phyloP scores from a whole-genome alignment of 2,888 invertebrate species.

The Minunthozetes semirufus region DNA sequence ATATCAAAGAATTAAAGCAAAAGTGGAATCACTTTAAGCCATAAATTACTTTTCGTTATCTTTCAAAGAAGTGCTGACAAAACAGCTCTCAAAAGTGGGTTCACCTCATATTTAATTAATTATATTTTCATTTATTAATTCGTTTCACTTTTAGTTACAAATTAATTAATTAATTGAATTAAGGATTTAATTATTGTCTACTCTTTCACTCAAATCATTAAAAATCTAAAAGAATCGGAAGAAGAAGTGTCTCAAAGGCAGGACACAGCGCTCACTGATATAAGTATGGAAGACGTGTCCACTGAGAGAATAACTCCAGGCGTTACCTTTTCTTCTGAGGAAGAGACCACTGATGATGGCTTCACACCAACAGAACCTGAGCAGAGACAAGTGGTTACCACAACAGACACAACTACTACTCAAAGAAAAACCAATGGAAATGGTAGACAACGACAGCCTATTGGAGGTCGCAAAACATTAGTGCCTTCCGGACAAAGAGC shows the following conservation, averaged over 20 bases:
- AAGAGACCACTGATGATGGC: constrained; percentile 4
- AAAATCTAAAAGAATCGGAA: background rate
- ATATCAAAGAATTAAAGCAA: too few relatives aligned
- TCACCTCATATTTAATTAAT: background rate
- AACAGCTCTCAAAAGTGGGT: too few relatives aligned
- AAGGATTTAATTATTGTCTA: background rate
- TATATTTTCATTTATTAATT: background rate
- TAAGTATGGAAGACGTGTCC: constrained; percentile 12
- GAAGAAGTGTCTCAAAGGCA: background rate
- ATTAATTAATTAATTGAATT: background rate
- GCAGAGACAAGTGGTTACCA: background rate
- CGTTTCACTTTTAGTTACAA: background rate
- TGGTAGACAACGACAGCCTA: background rate
- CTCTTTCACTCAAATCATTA: background rate
- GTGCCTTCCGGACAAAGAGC: background rate
- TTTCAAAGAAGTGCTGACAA: too few relatives aligned
- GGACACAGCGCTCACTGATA: background rate
- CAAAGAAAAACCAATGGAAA: background rate
- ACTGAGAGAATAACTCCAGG: background rate
- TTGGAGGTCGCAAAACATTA: background rate
- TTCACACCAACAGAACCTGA: background rate
- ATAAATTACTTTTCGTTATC: too few relatives aligned
- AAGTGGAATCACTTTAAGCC: too few relatives aligned
- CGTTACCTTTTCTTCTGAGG: background rate
- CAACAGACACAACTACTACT: background rate